Base-by-base conservation (phyloP, 2,888 invertebrate species). In the Mythimna impura region DNA sequence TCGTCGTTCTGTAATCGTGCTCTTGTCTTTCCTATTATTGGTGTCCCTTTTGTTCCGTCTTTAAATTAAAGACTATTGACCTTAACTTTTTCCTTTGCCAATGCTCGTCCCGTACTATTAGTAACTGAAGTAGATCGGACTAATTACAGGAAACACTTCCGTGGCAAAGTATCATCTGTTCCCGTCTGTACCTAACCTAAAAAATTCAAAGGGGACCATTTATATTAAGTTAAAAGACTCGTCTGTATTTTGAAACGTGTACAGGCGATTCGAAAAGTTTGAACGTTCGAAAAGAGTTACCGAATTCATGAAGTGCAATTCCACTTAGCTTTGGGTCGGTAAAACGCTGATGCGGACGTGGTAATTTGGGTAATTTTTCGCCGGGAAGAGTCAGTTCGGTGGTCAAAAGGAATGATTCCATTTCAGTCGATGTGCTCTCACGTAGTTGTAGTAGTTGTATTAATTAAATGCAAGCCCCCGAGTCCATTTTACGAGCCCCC, bases 391-490 rank as follows among this genome's bases (percentile, higher is more conserved):
- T 91, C 90, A 91, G 92, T 90, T 90, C 88, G 84, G 89, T 89
- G 91, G 93, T 93, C 92, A 93, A 94, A 93, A 92, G 91, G 92
- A 93, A 92, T 92, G 91, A 93, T 92, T 94, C 88, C 91, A 94
- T 94, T 93, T 88, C 91, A 85, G 88, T 89, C 78, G 91, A 93
- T 92, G 93, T 92, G 91, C 92, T 91, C 90, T 90, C 94, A 94
- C 93, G 93, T 95, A 93, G 91, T 90, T 92, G 87, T 91, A 92
- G 90, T 92, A 92, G 92, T 92, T 91, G 94, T 94, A 95, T 95
- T 95, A 95, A 95, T 95, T 95, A 95, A 94, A 95, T 95, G 94
- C 95, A 95, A 94, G 93, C 94, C 93, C 91, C 93, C 87, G 94
- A 95, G 94, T 94, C 94, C 95, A 93, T 94, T 95, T 95, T 94